phyloP scores from a whole-genome alignment of 2,113 vertebrate species.

The Maylandia zebra region DNA sequence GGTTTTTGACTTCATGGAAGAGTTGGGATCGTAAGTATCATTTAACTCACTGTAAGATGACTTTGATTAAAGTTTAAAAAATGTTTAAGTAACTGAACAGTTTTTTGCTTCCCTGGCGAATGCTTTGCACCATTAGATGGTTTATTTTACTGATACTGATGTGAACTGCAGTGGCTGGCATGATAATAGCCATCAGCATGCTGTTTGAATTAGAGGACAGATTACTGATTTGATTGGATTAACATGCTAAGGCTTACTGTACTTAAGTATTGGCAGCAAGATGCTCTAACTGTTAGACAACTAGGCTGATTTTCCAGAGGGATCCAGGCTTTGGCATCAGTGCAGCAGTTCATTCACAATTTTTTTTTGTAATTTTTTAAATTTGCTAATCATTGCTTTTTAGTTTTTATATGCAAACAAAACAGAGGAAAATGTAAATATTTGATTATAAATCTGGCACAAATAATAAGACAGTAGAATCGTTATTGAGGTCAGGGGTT shows the following conservation, averaged over 20 bases:
- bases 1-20: conserved; percentile 89
- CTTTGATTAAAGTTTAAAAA: not conserved
- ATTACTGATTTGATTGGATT: conserved; percentile 48
- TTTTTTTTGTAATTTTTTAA: not conserved
- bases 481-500: not conserved
- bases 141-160: not conserved
- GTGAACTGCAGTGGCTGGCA: not conserved
- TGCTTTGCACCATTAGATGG: not conserved
- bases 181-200: not conserved
- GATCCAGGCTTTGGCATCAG: not conserved
- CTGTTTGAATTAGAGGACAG: not conserved
- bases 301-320: not conserved
- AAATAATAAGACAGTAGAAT: not conserved
- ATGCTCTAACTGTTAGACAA: not conserved
- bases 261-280: not conserved
- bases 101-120: not conserved
- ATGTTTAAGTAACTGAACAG: not conserved
- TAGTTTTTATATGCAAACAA: not conserved
- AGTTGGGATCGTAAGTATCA: conserved; percentile 88
- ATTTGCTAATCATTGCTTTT: not conserved
- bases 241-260: conserved; percentile 3
- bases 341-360: not conserved
- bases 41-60: not conserved
- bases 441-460: not conserved
- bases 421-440: not conserved